Base-by-base conservation (phyloP, 1,140 invertebrate species). In the Bathynomus jamesi region DNA sequence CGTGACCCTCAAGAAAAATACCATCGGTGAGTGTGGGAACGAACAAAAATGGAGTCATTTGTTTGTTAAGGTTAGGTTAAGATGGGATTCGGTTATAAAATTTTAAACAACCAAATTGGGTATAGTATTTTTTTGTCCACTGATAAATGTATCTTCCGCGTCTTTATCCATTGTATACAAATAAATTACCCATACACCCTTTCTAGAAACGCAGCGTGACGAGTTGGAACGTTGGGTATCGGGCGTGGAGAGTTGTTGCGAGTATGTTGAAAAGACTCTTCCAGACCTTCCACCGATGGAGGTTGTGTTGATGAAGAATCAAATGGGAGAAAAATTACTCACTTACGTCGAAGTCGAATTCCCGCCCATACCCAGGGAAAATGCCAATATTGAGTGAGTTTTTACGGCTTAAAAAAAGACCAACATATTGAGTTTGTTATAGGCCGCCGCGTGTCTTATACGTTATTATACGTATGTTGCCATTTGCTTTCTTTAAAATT, bases 261-360 rank as follows among this genome's bases (percentile, higher is more conserved):
- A 77, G 62, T 72, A 76, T 28, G 73, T 79, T 21, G 82, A 85
- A 74, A 83, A 84, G 69, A 83, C 84, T 21, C 72, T 86, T 10
- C 80, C 78, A 13, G 80, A 83, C 77, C 84, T 84, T 24, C 83
- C 80, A 69, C 84, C 84, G 70, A 86, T 83, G 21, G 84, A 85
- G 73, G 81, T 86, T 32, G 79, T 86, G 28, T 79, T 86, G 64
- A 82, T 86, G 11, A 85, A 83, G 76, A 86, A 86, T 69, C 85
- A 86, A 79, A 83, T 86, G 79, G 81, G 82, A 13, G 84, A 85
- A 67, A 82, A 84, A 65, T 72, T 86, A 25, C 80, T 82, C 65
- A 83, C 85, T 53, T 81, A 85, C 32, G 81, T 80, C 10, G 78
- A 81, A 61, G 79, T 82, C 78, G 78, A 80, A 28, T 74, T 83